phyloP scores from a whole-genome alignment of 2,888 invertebrate species.

The Buathra laborator region DNA sequence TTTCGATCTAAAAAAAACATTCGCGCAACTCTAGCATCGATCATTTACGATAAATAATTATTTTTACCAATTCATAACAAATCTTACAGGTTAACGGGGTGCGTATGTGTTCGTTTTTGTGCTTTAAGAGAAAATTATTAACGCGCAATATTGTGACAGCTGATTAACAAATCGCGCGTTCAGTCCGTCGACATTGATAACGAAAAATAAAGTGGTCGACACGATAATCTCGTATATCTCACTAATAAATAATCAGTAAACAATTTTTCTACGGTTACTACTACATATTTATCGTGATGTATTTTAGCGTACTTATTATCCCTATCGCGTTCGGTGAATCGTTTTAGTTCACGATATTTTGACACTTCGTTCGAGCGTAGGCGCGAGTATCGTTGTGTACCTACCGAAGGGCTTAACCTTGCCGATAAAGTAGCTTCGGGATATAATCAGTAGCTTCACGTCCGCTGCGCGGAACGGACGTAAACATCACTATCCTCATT shows the following conservation, averaged over 20 bases:
- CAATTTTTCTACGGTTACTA: not conserved
- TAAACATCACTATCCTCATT: not conserved
- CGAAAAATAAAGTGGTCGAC: not conserved
- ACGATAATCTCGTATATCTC: not conserved
- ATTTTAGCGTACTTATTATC: not conserved
- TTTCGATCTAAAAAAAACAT: conserved; percentile 24
- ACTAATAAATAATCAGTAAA: not conserved
- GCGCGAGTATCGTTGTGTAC: not conserved
- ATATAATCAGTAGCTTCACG: not conserved
- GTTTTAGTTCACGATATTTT: not conserved
- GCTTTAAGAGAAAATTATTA: not conserved
- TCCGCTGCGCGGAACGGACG: conserved; percentile 8
- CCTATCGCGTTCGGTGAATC: not conserved
- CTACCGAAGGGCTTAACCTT: not conserved
- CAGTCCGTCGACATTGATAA: not conserved
- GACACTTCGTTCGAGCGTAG: not conserved
- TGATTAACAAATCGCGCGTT: not conserved
- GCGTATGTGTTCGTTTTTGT: not conserved
- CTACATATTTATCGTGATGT: not conserved
- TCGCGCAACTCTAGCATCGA: not conserved
- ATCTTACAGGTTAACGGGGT: not conserved
- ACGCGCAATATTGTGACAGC: not conserved
- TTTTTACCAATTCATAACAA: not conserved
- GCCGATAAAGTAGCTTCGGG: conserved; percentile 2
- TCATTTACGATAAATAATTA: not conserved